Percentiles rank a stretch among this genome's conserved stretches.
Conservation (phyloP, 2,113 vertebrate species). For the mouse (Mus musculus) region GRCm39 chr14:108659001-108659500, state of each 20-base stretch:
- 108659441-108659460: too few species aligned
- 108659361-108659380: too few species aligned
- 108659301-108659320: background rate
- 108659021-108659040: background rate
- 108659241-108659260: background rate
- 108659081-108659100: background rate
- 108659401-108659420: too few species aligned
- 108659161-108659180: background rate
- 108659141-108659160: background rate
- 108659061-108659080: background rate
- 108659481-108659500: too few species aligned
- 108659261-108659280: background rate
- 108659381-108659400: too few species aligned
- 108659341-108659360: too few species aligned
- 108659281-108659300: background rate
- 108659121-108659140: background rate
- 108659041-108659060: background rate
- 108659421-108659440: too few species aligned
- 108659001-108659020: background rate
- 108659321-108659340: background rate
- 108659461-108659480: too few species aligned
- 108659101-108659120: too few species aligned
- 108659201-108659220: background rate
- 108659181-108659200: background rate
- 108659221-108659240: background rate